Evolutionary conservation across 2,113 vertebrate species (phyloP), one percentile per base, ranked within the genome.

Genomic region (Setophaga coronata): DNA sequence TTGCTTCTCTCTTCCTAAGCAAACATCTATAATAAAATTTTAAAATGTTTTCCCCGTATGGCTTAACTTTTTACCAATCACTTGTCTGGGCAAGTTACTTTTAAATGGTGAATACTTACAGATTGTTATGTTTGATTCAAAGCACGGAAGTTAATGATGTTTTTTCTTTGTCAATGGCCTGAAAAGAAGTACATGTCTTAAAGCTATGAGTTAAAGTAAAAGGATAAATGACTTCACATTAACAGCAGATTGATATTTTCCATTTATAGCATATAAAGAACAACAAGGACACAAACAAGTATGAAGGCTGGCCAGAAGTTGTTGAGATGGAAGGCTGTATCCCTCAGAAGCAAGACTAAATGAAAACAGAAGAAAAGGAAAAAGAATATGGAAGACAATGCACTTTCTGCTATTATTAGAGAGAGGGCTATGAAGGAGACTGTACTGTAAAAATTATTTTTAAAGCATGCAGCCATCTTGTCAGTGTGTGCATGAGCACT

Each of bases 301-400:
- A 99, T 2, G 99, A 99, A 88, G 99, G 99, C 38, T 99, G 99
- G 99, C 99, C 99, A 4, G 99, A 99, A 85, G 99, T 99, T 73
- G 97, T 99, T 71, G 99, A 99, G 96, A 99, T 99, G 99, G 99
- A 99, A 97, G 99, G 99, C 20, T 99, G 99, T 95, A 98, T 99
- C 84, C 99, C 99, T 14, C 98, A 98, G 95, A 99, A 98, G 95
- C 97, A 98, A 62, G 98, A 98, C 47, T 99, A 67, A 97, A 97
- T 62, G 38, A 26, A 34, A 38, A 26, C 43, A 34, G 61, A 85
- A 88, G 64, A 70, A 83, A 79, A 65, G 50, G 45, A 69, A 38
- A 76, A 76, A 74, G 78, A 81, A 56, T 51, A 23, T 61, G 34
- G 45, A 87, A 85, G 69, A 83, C 86, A 79, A 79, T 24, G 93